Evolutionary conservation across 2,113 vertebrate genomes (phyloP), one percentile per base, ranked within the genome.

Genomic region (Pangasianodon gigas): DNA sequence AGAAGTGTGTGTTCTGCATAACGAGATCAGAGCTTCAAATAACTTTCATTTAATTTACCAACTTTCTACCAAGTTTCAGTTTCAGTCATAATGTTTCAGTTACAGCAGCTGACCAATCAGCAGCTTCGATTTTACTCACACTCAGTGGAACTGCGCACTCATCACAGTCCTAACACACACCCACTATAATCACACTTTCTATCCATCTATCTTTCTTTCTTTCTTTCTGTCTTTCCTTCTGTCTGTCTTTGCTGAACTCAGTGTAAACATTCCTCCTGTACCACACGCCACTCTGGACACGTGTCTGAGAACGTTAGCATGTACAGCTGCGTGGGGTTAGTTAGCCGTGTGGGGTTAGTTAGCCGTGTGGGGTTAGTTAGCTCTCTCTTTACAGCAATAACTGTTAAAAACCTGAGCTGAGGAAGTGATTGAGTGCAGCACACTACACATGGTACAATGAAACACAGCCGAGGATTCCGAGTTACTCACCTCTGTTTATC

Each of bases 401-500:
- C n/a, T n/a, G 69, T 41, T 21, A 80, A 14, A 51, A 2, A 14
- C 48, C 44, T 26, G 46, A 19, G 8, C 3, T 2, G 41, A 46
- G 7, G 41, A 44, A 46, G 11, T 6, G 9, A n/a, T 1, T 13
- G 44, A 79, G 32, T 41, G 14, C 16, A 48, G 13, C 11, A 26
- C 24, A n/a, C 24, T 26, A 29, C 77, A 80, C 77, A 80, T 4
- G 2, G 10, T 6, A 14, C 21, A 48, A 16, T 80, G 48, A 79
- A 10, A 48, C 74, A 80, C 79, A 80, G 46, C 10, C 4, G 44
- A 51, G 75, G 1, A 79, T 11, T 14, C 7, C 3, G 26, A 48
- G 16, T 24, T n/a, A 65, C 83, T 65, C 84, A 86, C 85, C 84
- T 71, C 54, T 32, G 84, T 52, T 48, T 3, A 69, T 69, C 44